Evolutionary conservation across 2,113 vertebrate species (phyloP).

Genomic region (Platysteira castanea): DNA sequence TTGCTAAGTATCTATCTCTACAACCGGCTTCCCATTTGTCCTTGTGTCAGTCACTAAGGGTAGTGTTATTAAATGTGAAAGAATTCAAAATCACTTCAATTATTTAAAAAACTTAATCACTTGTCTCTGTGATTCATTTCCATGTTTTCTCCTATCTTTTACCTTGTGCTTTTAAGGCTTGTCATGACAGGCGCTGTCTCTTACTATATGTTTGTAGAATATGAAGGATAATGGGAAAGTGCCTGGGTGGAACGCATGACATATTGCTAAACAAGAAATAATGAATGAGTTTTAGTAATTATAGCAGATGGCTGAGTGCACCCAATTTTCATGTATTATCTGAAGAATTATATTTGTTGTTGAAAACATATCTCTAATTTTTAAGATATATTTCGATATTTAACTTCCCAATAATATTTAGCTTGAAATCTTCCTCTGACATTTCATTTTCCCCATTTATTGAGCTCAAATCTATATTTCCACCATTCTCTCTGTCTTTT

Average conservation of each 20-base stretch:
- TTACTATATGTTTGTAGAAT: slow-evolving; percentile 26
- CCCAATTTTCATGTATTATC: not conserved
- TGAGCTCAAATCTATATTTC: not conserved
- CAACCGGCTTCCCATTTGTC: not conserved
- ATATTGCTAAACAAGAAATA: slow-evolving; percentile 33
- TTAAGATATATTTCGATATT: not conserved
- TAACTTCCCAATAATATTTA: not conserved
- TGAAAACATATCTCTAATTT: not conserved
- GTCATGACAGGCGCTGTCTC: slow-evolving; percentile 20
- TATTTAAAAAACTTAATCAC: not conserved
- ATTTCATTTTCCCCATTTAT: not conserved
- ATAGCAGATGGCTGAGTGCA: not conserved
- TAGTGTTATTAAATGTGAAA: not conserved
- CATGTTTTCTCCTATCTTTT: slow-evolving; percentile 25
- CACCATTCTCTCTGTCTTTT: not conserved
- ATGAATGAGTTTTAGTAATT: slow-evolving; percentile 1
- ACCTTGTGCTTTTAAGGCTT: slow-evolving; percentile 1
- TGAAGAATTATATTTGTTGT: not conserved
- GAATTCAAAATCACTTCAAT: not conserved
- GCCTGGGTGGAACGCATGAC: slow-evolving; percentile 1
- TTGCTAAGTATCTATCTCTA: not conserved
- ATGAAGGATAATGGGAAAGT: slow-evolving; percentile 16
- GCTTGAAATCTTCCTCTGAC: not conserved
- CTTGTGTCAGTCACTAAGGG: not conserved
- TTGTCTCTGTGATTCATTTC: slow-evolving; percentile 31